Percentiles rank a stretch among this genome's conserved stretches.
These are phyloP conservation scores for Drosophila pectinifera DNA, from an alignment of 1,140 invertebrate species.

Conservation along the genomic window DNA sequence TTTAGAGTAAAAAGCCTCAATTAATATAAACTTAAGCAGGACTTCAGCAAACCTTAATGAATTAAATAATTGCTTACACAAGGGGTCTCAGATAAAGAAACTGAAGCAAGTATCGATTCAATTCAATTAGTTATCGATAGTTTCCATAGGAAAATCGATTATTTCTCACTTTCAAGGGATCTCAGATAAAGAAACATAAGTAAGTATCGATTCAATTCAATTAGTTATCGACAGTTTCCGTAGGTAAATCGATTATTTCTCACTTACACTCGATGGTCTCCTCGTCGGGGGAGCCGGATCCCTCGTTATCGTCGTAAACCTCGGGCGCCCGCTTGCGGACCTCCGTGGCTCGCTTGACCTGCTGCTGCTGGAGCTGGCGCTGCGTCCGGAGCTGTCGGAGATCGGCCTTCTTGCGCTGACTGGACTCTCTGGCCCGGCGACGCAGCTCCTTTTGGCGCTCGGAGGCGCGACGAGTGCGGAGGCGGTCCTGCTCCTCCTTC, in stretches of 20 bases:
- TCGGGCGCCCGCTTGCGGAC: constrained; percentile 40
- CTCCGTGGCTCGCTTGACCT: constrained; percentile 27
- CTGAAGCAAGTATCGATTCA: no score
- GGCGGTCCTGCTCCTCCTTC: constrained; percentile 14
- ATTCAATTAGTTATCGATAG: no score
- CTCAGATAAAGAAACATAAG: no score
- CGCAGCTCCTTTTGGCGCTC: constrained; percentile 30
- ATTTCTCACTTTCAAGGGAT: no score
- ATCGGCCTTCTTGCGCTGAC: neutral
- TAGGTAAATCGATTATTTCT: no score
- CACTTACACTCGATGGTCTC: constrained; percentile 51
- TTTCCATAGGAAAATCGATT: no score
- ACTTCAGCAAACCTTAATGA: no score
- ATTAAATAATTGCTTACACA: no score
- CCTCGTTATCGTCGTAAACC: constrained; percentile 50
- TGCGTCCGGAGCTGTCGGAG: constrained; percentile 17
- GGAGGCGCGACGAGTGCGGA: neutral
- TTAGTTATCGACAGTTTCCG: neutral
- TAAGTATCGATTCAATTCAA: no score
- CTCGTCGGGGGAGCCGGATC: constrained; percentile 41
- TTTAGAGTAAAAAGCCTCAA: no score
- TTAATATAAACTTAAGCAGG: no score
- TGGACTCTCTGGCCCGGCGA: neutral
- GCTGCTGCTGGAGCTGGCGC: constrained; percentile 6
- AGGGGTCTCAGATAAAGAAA: no score